These are phyloP conservation scores for Leistus spinibarbis DNA, from an alignment of 2,888 invertebrate genomes.

Conservation along the genomic window DNA sequence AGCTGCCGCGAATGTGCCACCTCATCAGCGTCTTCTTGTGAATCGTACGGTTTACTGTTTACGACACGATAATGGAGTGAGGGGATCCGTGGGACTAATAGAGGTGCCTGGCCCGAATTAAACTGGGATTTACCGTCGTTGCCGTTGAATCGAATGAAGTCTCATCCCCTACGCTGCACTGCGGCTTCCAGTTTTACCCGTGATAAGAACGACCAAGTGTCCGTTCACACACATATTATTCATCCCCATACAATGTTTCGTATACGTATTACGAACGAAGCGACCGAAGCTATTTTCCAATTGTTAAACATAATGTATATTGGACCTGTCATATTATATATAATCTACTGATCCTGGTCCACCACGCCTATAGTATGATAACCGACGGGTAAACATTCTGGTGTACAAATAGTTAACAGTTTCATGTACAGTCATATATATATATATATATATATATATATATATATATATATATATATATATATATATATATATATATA, in stretches of 20 bases:
- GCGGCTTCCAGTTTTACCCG: background rate
- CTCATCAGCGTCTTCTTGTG: constrained; percentile 34
- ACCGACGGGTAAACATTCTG: too few relatives aligned
- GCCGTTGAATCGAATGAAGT: background rate
- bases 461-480: background rate
- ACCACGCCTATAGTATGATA: too few relatives aligned
- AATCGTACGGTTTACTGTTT: constrained; percentile 37
- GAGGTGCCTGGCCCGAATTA: constrained; percentile 37
- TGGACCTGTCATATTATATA: too few relatives aligned
- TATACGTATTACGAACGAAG: too few relatives aligned
- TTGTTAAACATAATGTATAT: too few relatives aligned
- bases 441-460: too few relatives aligned
- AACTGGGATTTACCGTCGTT: constrained; percentile 34
- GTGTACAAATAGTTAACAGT: too few relatives aligned
- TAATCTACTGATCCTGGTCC: too few relatives aligned
- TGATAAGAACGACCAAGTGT: background rate
- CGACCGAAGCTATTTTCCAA: too few relatives aligned
- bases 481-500: background rate
- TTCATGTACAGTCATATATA: too few relatives aligned
- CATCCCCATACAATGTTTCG: background rate
- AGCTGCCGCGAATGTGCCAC: constrained; percentile 20
- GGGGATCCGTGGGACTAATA: constrained; percentile 33
- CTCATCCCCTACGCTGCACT: background rate
- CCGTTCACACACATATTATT: background rate
- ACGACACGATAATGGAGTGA: constrained; percentile 38